A percentile compares a stretch with the other conserved stretches of the same genome.
phyloP scores from a whole-genome alignment of 2,797 vertebrate species.

The Petrocephalus schoutedeni region DNA sequence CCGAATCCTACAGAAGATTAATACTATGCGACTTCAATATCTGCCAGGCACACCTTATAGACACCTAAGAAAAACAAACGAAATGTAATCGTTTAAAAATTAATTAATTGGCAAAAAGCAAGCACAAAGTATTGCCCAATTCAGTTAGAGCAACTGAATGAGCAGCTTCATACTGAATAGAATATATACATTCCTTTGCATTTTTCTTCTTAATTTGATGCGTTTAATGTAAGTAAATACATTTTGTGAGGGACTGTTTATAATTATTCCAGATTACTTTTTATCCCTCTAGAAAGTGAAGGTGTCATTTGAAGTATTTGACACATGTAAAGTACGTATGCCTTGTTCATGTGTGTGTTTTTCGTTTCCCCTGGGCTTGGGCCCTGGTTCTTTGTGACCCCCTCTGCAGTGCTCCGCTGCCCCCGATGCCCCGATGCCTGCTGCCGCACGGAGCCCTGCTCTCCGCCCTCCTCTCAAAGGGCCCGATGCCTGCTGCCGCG shows the following conservation, averaged over 20 bases:
- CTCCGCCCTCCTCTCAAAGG: conserved; percentile 37
- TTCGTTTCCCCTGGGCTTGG: too few relatives aligned
- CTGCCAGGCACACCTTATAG: neutral
- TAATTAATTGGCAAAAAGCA: neutral
- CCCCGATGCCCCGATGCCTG: neutral
- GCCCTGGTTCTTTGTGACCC: too few relatives aligned
- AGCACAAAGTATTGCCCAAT: neutral
- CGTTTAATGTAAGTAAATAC: too few relatives aligned
- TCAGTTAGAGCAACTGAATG: neutral
- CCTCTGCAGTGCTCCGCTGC: neutral
- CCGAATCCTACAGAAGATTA: neutral
- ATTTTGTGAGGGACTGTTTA: too few relatives aligned
- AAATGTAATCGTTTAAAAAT: neutral
- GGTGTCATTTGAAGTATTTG: too few relatives aligned
- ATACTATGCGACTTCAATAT: neutral
- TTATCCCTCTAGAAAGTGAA: too few relatives aligned
- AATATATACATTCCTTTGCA: neutral
- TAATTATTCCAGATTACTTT: too few relatives aligned
- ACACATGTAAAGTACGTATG: too few relatives aligned
- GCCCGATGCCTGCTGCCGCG: conserved; percentile 21
- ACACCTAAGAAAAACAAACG: neutral
- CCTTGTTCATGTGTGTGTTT: too few relatives aligned
- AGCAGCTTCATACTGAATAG: neutral
- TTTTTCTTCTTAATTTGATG: too few relatives aligned
- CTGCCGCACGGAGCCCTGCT: neutral